Evolutionary conservation across 2,888 invertebrate species (phyloP), one percentile per base, ranked within the genome.

Genomic region (Drosophila mimetica): DNA sequence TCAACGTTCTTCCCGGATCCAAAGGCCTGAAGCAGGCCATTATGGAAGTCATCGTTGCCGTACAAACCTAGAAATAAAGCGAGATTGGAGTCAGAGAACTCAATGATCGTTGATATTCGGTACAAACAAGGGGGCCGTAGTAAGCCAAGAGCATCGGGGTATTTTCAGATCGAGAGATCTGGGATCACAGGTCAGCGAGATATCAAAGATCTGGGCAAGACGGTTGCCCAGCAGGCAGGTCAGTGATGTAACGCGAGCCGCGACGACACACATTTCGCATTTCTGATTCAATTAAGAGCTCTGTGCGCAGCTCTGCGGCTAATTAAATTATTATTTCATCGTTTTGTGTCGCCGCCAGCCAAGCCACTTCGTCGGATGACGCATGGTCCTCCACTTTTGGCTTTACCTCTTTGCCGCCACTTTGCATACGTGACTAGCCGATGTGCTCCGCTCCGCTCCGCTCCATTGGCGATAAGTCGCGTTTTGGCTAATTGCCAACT

Each of bases 11-110:
- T 94, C 36, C 96, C 95, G 37, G 97, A 95, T 86, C 94, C 94
- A 82, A 96, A 94, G 88, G 96, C 95, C 92, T 96, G 95, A 88
- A 96, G 93, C 91, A 97, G 93, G 34, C 97, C 97, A 92, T 97
- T 97, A 93, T 98, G 97, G 52, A 97, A 95, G 91, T 97, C 97
- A 91, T 98, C 97, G 93, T 98, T 98, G 74, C 98, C 98, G 92
- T 97, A 98, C 71, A 98, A 94, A 64, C 94, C 92, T 92, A 79
- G 1, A 54, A 50, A 13, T 36, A 28, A 16, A 59, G 34, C 22
- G 42, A 18, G 41, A 55, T 52, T 30, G 13, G 18, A n/a, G 13
- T 6, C 16, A 22, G 1, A 55, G 9, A 6, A 0, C 5, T 20
- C 20, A 20, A 2, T 22, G 6, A 25, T 7, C 25, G 25, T 25